Evolutionary conservation across 37 sponge, comb jelly and placozoan genomes (phyloP).

Genomic region (Eunapius fragilis): DNA sequence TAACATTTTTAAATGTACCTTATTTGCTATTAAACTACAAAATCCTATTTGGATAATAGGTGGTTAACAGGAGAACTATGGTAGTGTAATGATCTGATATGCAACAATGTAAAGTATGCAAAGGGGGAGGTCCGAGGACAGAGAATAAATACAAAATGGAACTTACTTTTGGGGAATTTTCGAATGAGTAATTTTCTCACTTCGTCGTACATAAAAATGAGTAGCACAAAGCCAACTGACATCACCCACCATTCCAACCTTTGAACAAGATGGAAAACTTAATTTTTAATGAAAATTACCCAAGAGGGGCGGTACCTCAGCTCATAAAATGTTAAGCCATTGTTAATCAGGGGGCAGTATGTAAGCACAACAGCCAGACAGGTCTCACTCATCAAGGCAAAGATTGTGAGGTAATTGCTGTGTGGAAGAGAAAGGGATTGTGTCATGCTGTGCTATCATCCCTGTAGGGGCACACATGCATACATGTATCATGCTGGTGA

Average conservation of each 20-base stretch:
- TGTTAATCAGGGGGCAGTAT: conserved; percentile 82
- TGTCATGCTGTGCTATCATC: too few relatives aligned
- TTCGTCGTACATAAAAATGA: conserved; percentile 95
- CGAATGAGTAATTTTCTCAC: conserved; percentile 80
- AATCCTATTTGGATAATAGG: too few relatives aligned
- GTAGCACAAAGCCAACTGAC: conserved; percentile 76
- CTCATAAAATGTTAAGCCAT: conserved; percentile 71
- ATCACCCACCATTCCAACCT: conserved; percentile 81
- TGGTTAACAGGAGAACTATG: too few relatives aligned
- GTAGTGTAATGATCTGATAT: too few relatives aligned
- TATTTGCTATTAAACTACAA: too few relatives aligned
- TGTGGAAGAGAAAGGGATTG: background rate
- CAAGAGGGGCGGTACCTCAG: conserved; percentile 67
- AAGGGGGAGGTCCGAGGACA: too few relatives aligned
- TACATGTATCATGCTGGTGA: too few relatives aligned
- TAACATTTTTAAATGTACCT: too few relatives aligned
- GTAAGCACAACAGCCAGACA: conserved; percentile 84
- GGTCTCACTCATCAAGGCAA: conserved; percentile 91
- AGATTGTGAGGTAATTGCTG: conserved; percentile 84
- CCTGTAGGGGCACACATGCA: too few relatives aligned
- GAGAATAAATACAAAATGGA: too few relatives aligned
- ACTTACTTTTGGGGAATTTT: conserved; percentile 81
- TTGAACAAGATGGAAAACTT: background rate
- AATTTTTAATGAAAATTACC: too few relatives aligned
- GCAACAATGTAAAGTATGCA: too few relatives aligned